These are phyloP conservation scores for Gymnarchus niloticus DNA, from an alignment of 2,113 vertebrate species.

Conservation along the genomic window DNA sequence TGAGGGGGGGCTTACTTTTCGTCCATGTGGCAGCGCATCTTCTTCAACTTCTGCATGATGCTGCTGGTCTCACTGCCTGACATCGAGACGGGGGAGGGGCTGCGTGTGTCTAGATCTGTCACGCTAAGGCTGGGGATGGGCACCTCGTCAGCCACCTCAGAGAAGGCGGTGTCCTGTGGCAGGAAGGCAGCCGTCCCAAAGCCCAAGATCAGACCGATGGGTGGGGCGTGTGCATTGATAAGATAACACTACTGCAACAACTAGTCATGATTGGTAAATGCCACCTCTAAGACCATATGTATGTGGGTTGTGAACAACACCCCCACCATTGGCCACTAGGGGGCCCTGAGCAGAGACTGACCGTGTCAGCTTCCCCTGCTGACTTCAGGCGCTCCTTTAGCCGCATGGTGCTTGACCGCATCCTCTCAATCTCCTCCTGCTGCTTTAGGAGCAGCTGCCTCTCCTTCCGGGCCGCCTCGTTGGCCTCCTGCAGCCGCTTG, in stretches of 20 bases:
- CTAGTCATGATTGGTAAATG: not conserved
- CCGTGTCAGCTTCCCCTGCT: conserved; percentile 70
- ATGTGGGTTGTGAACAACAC: not conserved
- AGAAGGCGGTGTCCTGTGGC: conserved; percentile 66
- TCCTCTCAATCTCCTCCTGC: conserved; percentile 89
- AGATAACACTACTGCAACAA: not conserved
- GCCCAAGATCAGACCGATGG: too few relatives aligned
- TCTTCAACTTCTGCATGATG: conserved; percentile 98
- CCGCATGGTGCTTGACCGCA: conserved; percentile 82
- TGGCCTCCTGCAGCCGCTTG: conserved; percentile 91
- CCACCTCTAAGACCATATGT: not conserved
- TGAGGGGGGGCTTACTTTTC: conserved; percentile 76
- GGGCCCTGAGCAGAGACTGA: conserved; percentile 49
- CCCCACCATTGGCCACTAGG: not conserved
- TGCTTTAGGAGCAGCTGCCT: conserved; percentile 92
- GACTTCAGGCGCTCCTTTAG: conserved; percentile 86
- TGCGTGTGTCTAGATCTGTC: conserved; percentile 72
- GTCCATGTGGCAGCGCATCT: conserved; percentile 93
- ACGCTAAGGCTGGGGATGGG: conserved; percentile 58
- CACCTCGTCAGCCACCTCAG: conserved; percentile 55
- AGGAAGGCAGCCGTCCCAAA: too few relatives aligned
- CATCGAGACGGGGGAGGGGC: conserved; percentile 79
- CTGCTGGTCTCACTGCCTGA: conserved; percentile 96
- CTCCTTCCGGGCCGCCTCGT: conserved; percentile 88
- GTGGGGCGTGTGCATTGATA: too few relatives aligned